phyloP scores from a whole-genome alignment of 2,113 vertebrate species.

The Plotosus lineatus region DNA sequence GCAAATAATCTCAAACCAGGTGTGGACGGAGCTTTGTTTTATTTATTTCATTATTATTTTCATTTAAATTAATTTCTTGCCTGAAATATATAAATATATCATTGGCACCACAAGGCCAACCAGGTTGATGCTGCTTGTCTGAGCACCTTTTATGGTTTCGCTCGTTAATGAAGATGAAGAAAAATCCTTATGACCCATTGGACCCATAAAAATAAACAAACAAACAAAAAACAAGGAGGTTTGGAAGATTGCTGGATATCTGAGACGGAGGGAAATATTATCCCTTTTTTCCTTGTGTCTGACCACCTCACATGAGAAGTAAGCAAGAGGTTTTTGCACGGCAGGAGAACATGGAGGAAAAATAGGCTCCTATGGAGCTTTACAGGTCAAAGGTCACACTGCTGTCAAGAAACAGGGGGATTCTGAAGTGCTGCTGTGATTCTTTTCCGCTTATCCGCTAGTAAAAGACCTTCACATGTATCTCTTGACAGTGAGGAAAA shows the following conservation, averaged over 20 bases:
- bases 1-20: not conserved
- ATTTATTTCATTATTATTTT: no score
- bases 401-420: constrained; percentile 72
- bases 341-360: constrained; percentile 69
- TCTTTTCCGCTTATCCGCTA: constrained; percentile 72
- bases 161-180: not conserved
- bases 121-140: not conserved
- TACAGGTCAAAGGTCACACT: constrained; percentile 75
- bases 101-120: not conserved
- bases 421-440: constrained; percentile 68
- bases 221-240: not conserved
- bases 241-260: constrained; percentile 12
- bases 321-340: constrained; percentile 70
- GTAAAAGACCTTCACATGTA: constrained; percentile 72
- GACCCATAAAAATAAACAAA: not conserved
- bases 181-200: not conserved
- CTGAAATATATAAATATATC: no score
- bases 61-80: no score
- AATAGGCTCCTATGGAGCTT: constrained; percentile 66
- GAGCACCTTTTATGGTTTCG: no score
- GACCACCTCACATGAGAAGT: constrained; percentile 60
- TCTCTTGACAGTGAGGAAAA: constrained; percentile 48
- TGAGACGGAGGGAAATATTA: constrained; percentile 7
- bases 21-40: not conserved
- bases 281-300: constrained; percentile 31